Base-by-base conservation (phyloP, 2,797 vertebrate species). In the Myiothlypis coronata region DNA sequence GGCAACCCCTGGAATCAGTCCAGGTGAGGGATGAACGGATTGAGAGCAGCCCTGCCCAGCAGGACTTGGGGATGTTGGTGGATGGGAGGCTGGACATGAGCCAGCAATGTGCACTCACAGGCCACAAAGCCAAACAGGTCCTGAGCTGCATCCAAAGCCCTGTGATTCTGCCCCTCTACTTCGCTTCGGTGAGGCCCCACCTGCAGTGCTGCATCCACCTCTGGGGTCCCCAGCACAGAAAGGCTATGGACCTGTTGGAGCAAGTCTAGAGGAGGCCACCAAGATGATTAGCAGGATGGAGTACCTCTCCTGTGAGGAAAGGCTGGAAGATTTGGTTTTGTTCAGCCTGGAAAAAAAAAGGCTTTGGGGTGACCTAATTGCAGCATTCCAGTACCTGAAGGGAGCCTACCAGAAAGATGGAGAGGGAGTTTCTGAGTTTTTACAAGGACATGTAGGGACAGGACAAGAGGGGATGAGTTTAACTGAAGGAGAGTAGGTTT, bases 1-100 rank as follows among this genome's bases (percentile, higher is more conserved):
- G 44, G 10, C 52, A 71, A 12, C 2, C 14, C 3, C 39, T 0
- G 0, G 2, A 24, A 41, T 24, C 13, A 35, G 35, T 20, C 34
- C 30, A 41, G 34, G 19, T 34, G 27, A 18, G 22, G 37, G 34
- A 35, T 35, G 46, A 72, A 27, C 22, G 11, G 39, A 71, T 24
- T 1, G 0, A 65, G 30, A 53, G 30, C 72, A 59, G 39, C 30
- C 11, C 12, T 14, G 12, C 2, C 6, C 4, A 59, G n/a, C 30
- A 65, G 52, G 52, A 71, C 32, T 15, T 41, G 30, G 39, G 37
- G 4, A 1, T 47, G 44, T n/a, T 65, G 50, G 4, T 77, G 22
- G 17, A 34, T 27, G 3, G 8, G 37, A 70, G 44, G 50, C 37
- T 57, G n/a, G 30, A 35, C n/a, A 35, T 14, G 65, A 65, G 9